phyloP scores from a whole-genome alignment of 2,888 invertebrate species.

The Drosophila mettleri region DNA sequence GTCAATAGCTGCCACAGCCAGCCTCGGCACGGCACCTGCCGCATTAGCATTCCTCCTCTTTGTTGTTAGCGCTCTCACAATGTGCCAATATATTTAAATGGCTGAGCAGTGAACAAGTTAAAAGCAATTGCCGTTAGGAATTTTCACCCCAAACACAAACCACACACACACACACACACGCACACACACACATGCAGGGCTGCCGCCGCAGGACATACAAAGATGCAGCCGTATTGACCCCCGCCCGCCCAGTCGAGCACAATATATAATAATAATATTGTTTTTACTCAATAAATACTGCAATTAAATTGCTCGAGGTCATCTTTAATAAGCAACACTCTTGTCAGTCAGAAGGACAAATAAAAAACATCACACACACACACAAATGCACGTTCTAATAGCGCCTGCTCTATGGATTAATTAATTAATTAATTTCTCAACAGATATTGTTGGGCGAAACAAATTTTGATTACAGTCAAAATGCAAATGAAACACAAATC shows the following conservation, averaged over 20 bases:
- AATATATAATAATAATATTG: not conserved
- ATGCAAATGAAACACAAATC: not conserved
- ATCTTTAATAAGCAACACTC: constrained; percentile 4
- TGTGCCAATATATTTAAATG: constrained; percentile 58
- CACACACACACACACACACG: not conserved
- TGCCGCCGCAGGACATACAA: not conserved
- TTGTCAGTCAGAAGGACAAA: not conserved
- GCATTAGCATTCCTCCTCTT: constrained; percentile 61
- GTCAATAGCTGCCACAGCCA: constrained; percentile 49
- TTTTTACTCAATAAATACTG: constrained; percentile 6
- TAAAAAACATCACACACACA: not conserved
- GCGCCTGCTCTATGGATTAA: not conserved
- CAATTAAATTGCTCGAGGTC: not conserved
- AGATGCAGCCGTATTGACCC: not conserved
- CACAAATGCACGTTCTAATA: not conserved
- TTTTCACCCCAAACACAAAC: constrained; percentile 6
- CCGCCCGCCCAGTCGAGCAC: not conserved
- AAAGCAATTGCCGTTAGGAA: constrained; percentile 48
- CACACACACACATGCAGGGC: not conserved
- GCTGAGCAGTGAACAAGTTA: constrained; percentile 49
- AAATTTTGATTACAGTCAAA: not conserved
- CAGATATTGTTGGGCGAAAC: not conserved
- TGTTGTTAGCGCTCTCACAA: constrained; percentile 45
- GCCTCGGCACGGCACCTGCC: constrained; percentile 40
- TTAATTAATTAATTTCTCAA: constrained; percentile 2